A percentile compares a stretch with the other conserved stretches of the same genome.
Evolutionary conservation across 2,888 invertebrate genomes (phyloP).

Genomic region (Chalcis sispes): DNA sequence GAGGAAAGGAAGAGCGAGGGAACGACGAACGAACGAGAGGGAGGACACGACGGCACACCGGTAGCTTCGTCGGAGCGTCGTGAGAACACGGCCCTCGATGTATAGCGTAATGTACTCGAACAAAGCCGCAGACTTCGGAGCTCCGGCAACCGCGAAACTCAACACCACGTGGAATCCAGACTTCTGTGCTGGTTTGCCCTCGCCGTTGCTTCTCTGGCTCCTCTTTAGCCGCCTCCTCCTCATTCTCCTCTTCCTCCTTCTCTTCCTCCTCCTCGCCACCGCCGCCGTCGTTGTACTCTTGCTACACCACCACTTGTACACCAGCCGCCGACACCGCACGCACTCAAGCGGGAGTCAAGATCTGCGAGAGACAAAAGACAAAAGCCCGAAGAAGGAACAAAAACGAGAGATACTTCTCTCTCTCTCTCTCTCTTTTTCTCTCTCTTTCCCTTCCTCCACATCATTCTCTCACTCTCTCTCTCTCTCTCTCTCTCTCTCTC

Average conservation of each 20-base stretch:
- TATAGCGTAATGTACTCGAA: constrained; percentile 62
- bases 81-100: constrained; percentile 31
- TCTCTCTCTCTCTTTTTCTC: no score
- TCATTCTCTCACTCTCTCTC: no score
- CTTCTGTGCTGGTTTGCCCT: not conserved
- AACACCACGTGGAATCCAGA: constrained; percentile 64
- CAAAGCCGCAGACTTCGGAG: constrained; percentile 71
- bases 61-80: constrained; percentile 24
- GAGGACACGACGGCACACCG: no score
- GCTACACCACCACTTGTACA: no score
- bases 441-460: no score
- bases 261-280: no score
- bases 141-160: constrained; percentile 71
- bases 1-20: no score
- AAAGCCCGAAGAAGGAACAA: not conserved
- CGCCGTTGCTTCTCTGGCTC: not conserved
- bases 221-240: not conserved
- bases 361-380: not conserved
- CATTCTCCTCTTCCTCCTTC: no score
- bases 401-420: not conserved
- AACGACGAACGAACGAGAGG: no score
- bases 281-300: not conserved
- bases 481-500: no score
- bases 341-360: not conserved
- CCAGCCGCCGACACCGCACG: no score